phyloP scores from a whole-genome alignment of 2,797 vertebrate species.

The Apogon hyalosoma region DNA sequence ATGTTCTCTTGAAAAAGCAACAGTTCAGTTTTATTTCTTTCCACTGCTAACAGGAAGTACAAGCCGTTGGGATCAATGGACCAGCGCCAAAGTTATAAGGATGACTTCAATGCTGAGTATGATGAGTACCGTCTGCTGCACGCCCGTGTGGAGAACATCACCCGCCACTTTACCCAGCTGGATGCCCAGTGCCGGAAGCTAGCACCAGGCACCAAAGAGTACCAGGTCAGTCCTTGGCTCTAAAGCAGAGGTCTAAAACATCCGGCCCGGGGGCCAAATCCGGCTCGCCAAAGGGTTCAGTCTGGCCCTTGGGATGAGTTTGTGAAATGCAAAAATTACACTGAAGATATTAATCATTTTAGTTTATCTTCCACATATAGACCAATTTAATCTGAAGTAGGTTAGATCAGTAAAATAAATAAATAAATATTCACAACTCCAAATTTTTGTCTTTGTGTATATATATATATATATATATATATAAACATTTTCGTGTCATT shows the following conservation, averaged over 20 bases:
- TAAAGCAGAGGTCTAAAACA: not conserved
- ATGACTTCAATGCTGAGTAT: constrained; percentile 93
- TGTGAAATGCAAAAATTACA: too few relatives aligned
- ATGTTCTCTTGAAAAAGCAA: not conserved
- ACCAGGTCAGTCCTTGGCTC: constrained; percentile 80
- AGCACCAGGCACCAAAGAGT: constrained; percentile 87
- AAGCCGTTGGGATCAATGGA: constrained; percentile 85
- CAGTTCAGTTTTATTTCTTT: not conserved
- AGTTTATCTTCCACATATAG: too few relatives aligned
- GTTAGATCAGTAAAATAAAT: too few relatives aligned
- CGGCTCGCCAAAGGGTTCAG: too few relatives aligned
- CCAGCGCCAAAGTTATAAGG: constrained; percentile 90
- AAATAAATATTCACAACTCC: too few relatives aligned
- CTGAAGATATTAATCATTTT: too few relatives aligned
- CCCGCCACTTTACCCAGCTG: constrained; percentile 86
- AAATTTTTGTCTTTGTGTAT: too few relatives aligned
- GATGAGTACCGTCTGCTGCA: constrained; percentile 90
- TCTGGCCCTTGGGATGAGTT: too few relatives aligned
- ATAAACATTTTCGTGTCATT: too few relatives aligned
- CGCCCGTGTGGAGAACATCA: constrained; percentile 86
- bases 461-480: too few relatives aligned
- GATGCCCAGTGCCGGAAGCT: constrained; percentile 85
- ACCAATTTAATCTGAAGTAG: too few relatives aligned
- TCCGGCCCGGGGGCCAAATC: too few relatives aligned
- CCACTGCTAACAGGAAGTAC: constrained; percentile 86